phyloP scores from a whole-genome alignment of 2,113 vertebrate genomes.

The Athene cunicularia region DNA sequence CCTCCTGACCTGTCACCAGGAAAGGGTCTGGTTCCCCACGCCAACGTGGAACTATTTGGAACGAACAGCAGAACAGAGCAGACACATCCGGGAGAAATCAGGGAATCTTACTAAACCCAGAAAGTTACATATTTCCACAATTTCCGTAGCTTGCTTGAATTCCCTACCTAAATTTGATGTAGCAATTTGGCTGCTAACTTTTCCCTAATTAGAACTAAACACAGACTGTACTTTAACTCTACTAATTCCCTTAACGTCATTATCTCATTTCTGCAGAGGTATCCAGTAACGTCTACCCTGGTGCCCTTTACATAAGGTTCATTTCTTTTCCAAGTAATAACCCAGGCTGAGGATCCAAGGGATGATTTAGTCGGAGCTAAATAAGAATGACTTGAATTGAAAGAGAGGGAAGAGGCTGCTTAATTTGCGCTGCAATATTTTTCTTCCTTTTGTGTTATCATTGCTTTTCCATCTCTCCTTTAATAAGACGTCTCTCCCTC shows the following conservation, averaged over 20 bases:
- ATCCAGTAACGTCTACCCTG: not conserved
- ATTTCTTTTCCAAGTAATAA: conserved; percentile 19
- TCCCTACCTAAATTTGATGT: not conserved
- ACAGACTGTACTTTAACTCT: not conserved
- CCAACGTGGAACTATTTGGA: not conserved
- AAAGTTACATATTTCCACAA: not conserved
- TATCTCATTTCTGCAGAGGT: not conserved
- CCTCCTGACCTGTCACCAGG: not conserved
- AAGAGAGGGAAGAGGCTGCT: not conserved
- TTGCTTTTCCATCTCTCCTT: conserved; percentile 22
- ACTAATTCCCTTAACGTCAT: not conserved
- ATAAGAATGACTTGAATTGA: not conserved
- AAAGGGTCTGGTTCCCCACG: not conserved
- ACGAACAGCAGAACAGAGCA: not conserved
- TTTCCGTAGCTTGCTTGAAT: not conserved
- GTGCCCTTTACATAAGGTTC: not conserved
- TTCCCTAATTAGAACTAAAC: conserved; percentile 41
- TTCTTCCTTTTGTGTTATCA: not conserved
- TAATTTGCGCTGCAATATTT: not conserved
- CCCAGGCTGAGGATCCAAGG: not conserved
- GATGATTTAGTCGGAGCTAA: conserved; percentile 2
- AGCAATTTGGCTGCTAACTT: conserved; percentile 20
- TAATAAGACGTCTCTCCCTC: conserved; percentile 29
- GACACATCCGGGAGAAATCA: not conserved
- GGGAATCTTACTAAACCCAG: not conserved